Percentiles rank a stretch among this genome's conserved stretches.
Conservation (phyloP, 1,140 invertebrate genomes). For the Rhyacophila brunnea region DNA sequence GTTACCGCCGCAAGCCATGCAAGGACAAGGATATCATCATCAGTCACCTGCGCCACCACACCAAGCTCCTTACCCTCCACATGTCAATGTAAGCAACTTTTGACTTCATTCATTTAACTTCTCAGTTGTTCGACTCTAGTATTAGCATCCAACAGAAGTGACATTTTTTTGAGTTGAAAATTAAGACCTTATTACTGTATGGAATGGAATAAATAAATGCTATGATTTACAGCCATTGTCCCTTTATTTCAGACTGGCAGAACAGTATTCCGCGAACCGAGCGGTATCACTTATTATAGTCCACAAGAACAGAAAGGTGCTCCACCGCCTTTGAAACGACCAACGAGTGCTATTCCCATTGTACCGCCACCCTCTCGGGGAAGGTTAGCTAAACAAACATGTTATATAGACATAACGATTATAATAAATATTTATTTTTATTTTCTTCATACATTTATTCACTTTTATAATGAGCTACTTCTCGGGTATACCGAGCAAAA, state of each 20-base stretch:
- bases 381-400: slow-evolving; percentile 14
- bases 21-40: slow-evolving; percentile 4
- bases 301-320: slow-evolving; percentile 31
- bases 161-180: too few relatives aligned
- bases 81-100: not conserved
- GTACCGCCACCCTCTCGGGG: slow-evolving; percentile 41
- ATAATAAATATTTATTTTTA: too few relatives aligned
- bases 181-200: too few relatives aligned
- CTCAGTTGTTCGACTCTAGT: too few relatives aligned
- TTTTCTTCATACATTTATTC: too few relatives aligned
- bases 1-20: not conserved
- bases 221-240: too few relatives aligned
- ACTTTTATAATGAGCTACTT: too few relatives aligned
- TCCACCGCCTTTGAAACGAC: slow-evolving; percentile 36
- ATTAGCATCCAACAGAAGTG: too few relatives aligned
- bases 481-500: too few relatives aligned
- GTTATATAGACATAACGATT: too few relatives aligned
- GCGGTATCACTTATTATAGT: slow-evolving; percentile 31
- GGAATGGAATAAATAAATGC: too few relatives aligned
- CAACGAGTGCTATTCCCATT: slow-evolving; percentile 49
- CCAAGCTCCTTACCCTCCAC: not conserved
- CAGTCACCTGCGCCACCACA: not conserved
- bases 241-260: slow-evolving; percentile 13
- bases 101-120: not conserved
- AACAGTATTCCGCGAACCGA: slow-evolving; percentile 27